Conservation (phyloP, 2,797 vertebrate genomes). For the Schizopygopsis malacanthus region DNA sequence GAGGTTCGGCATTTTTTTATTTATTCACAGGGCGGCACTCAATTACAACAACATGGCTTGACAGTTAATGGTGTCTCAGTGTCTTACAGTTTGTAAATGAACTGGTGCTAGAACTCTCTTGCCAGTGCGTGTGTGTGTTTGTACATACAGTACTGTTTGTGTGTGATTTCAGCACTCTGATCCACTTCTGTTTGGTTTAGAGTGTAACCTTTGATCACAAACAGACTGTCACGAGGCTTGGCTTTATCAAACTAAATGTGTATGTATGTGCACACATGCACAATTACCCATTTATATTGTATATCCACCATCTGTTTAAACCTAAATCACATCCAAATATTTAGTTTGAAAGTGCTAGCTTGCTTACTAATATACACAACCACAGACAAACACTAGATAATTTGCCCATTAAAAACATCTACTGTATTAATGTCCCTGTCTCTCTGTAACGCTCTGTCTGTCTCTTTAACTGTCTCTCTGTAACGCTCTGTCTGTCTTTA, state of each 20-base stretch:
- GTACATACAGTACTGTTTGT: neutral
- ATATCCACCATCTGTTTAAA: neutral
- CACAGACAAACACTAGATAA: slow-evolving; percentile 4
- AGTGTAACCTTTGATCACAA: slow-evolving; percentile 58
- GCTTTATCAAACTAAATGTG: slow-evolving; percentile 5
- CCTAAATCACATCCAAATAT: slow-evolving; percentile 29
- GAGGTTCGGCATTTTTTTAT: neutral
- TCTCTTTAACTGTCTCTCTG: neutral
- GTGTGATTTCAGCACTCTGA: slow-evolving; percentile 12
- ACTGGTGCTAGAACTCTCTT: slow-evolving; percentile 11
- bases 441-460: neutral
- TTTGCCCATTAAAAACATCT: neutral
- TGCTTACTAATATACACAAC: slow-evolving; percentile 21
- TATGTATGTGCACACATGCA: slow-evolving; percentile 14
- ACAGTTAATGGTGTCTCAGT: neutral
- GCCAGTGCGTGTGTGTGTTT: neutral
- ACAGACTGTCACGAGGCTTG: slow-evolving; percentile 30
- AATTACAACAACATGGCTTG: slow-evolving; percentile 22
- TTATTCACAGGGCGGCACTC: neutral
- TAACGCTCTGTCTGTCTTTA: neutral
- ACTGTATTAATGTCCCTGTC: neutral
- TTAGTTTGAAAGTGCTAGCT: neutral
- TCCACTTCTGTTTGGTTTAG: slow-evolving; percentile 39
- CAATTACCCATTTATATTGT: slow-evolving; percentile 12
- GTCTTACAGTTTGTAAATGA: slow-evolving; percentile 34